Base-by-base conservation (phyloP, 2,888 invertebrate species). In the Iphiclides podalirius region DNA sequence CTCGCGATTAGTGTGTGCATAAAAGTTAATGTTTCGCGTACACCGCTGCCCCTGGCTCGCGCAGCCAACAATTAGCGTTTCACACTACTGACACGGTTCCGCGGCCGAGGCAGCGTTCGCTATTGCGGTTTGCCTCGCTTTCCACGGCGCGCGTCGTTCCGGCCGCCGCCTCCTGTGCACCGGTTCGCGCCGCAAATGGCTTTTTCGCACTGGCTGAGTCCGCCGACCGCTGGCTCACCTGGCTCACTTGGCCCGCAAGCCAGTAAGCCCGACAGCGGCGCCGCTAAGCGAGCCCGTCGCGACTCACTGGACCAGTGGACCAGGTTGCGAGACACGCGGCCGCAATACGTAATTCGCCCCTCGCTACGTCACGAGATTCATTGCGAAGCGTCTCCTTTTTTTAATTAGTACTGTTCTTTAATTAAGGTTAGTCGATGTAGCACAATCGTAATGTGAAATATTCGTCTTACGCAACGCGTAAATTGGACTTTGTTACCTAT, bases 61-160 rank as follows among this genome's bases (percentile, higher is more conserved):
- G 72, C 73, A 64, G 67, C 63, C 66, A 68, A 81, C 78, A 85
- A 86, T 84, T 86, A 86, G 79, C 77, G 79, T 83, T 85, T 84
- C 82, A 85, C 86, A 85, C 88, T 85, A 87, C 83, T 88, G 86
- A 88, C 88, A 88, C 86, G 86, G 83, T 87, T 88, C 84, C 81
- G 78, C 76, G 75, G 67, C 72, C 63, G 72, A 71, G n/a, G n/a
- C n/a, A n/a, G n/a, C n/a, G 74, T 65, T 75, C 68, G 67, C 74
- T 74, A 74, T 86, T 86, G 88, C 88, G 88, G 87, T 87, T 86
- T 85, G 82, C 6, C 6, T 20, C 79, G 78, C 76, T 80, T 86
- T 87, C 84, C 86, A 72, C 87, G 80, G 79, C 81, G 74, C 71
- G 66, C 81, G 70, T 71, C 85, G 86, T 86, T 87, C 88, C 86